A percentile compares a stretch with the other conserved stretches of the same genome.
These are phyloP conservation scores for Callorhinus ursinus DNA, from an alignment of 2,113 vertebrate genomes.

Conservation along the genomic window DNA sequence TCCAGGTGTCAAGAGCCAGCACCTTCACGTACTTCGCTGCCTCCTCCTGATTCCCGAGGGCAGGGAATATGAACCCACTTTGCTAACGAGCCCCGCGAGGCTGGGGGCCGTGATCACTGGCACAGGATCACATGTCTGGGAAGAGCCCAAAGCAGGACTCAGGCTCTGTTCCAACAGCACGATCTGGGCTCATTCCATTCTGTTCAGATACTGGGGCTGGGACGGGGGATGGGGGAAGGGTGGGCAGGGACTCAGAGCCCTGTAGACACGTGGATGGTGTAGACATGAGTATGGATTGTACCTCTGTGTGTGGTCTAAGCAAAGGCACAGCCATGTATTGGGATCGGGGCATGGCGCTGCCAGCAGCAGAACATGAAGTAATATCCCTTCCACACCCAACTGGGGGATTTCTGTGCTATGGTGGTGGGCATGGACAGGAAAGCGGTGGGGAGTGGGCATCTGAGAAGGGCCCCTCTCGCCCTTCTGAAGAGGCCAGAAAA, in stretches of 20 bases:
- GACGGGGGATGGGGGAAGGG: not conserved
- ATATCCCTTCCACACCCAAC: too few relatives aligned
- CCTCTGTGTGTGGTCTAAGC: not conserved
- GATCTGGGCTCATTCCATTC: not conserved
- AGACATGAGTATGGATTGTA: not conserved
- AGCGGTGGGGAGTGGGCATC: too few relatives aligned
- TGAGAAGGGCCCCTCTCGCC: not conserved
- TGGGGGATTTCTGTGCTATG: not conserved
- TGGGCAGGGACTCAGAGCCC: not conserved
- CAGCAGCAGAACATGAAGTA: not conserved
- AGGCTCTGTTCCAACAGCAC: too few relatives aligned
- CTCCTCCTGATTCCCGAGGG: not conserved
- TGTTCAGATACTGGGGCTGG: too few relatives aligned
- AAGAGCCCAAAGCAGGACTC: too few relatives aligned
- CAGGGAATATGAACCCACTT: not conserved
- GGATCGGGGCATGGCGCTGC: not conserved
- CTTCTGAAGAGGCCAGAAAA: not conserved
- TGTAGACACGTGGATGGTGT: not conserved
- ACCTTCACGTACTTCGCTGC: too few relatives aligned
- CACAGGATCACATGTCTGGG: not conserved
- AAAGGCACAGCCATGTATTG: not conserved
- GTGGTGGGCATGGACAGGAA: not conserved
- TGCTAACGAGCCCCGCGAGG: rapidly evolving
- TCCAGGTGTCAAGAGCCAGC: not conserved
- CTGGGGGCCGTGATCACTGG: not conserved